These are phyloP conservation scores for Poeciliopsis paucimaculata DNA, from an alignment of 2,797 vertebrate species.

Conservation along the genomic window DNA sequence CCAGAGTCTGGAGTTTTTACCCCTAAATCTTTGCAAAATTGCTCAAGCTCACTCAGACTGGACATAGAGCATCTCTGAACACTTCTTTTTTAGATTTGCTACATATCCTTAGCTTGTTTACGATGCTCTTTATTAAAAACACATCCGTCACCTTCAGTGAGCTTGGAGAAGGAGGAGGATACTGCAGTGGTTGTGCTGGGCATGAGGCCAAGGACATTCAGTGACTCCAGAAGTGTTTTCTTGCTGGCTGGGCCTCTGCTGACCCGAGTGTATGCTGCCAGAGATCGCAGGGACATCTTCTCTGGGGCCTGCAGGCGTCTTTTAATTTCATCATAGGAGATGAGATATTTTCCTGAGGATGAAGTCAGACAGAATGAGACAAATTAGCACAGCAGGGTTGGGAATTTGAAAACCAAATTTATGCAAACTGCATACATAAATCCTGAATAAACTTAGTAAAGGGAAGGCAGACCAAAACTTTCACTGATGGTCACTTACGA, in stretches of 20 bases:
- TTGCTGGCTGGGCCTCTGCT: conserved; percentile 86
- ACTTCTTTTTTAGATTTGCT: not conserved
- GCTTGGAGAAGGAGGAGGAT: conserved; percentile 85
- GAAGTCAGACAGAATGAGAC: not conserved
- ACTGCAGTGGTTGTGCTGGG: conserved; percentile 85
- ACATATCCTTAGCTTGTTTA: not conserved
- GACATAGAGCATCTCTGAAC: no score
- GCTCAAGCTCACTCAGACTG: not conserved
- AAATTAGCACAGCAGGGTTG: not conserved
- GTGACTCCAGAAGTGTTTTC: conserved; percentile 81
- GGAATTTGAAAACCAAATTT: not conserved
- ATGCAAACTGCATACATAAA: not conserved
- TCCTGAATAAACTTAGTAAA: not conserved
- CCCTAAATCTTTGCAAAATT: not conserved
- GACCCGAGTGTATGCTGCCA: conserved; percentile 85
- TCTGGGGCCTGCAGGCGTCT: conserved; percentile 82
- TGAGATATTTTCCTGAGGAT: conserved; percentile 74
- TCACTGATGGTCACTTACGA: conserved; percentile 65
- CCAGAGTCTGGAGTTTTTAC: not conserved
- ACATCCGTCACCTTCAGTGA: conserved; percentile 79
- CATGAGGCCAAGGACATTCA: conserved; percentile 79
- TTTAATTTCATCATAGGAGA: conserved; percentile 84
- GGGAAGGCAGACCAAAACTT: not conserved
- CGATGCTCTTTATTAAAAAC: not conserved
- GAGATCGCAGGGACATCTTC: conserved; percentile 85